These are phyloP conservation scores for Bombus picipes DNA, from an alignment of 1,140 invertebrate species.

Conservation along the genomic window DNA sequence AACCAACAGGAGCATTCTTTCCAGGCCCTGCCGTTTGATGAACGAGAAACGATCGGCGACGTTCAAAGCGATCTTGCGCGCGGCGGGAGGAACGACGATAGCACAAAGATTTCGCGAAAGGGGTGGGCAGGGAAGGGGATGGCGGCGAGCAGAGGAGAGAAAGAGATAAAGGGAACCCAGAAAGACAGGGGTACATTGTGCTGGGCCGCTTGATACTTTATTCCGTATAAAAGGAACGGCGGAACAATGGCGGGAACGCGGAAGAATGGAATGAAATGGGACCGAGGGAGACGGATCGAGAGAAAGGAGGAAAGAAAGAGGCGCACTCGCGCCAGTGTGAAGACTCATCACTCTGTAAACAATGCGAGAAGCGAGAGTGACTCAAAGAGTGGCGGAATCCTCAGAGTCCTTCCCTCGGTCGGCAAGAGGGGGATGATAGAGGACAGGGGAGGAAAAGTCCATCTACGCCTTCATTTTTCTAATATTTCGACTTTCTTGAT, in stretches of 20 bases:
- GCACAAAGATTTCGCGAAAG: conserved; percentile 66
- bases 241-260: conserved; percentile 80
- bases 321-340: conserved; percentile 78
- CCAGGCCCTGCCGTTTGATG: conserved; percentile 21
- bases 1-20: conserved; percentile 20
- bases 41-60: conserved; percentile 55
- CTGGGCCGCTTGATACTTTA: conserved; percentile 80
- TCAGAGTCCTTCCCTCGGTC: conserved; percentile 64
- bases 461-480: conserved; percentile 58
- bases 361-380: conserved; percentile 76
- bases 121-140: conserved; percentile 26
- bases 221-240: conserved; percentile 80
- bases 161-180: conserved; percentile 72
- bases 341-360: conserved; percentile 82
- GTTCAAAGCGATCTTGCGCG: conserved; percentile 60
- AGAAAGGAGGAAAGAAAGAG: conserved; percentile 63
- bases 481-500: conserved; percentile 58
- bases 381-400: conserved; percentile 74
- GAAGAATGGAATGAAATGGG: conserved; percentile 80
- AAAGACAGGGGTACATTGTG: conserved; percentile 79
- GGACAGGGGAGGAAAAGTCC: conserved; percentile 32
- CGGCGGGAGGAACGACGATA: conserved; percentile 42
- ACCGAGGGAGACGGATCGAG: conserved; percentile 73
- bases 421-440: conserved; percentile 53
- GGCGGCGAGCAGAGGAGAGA: conserved; percentile 56